These are phyloP conservation scores for Rousettus leschenaultii DNA, from an alignment of 2,113 vertebrate species.

Conservation along the genomic window DNA sequence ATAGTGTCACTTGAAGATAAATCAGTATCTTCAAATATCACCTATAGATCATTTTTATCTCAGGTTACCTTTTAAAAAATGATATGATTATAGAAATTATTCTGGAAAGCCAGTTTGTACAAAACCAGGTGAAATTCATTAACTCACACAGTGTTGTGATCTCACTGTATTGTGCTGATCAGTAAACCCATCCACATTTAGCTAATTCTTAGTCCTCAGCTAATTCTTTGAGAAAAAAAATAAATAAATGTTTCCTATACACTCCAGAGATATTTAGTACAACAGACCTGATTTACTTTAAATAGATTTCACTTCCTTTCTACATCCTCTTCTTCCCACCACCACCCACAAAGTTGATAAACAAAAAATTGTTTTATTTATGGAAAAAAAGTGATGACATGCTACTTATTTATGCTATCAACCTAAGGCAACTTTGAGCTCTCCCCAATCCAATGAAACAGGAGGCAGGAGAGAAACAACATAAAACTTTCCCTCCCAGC, in stretches of 20 bases:
- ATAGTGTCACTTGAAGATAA: slow-evolving; percentile 87
- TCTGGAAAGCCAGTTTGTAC: slow-evolving; percentile 72
- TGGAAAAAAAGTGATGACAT: slow-evolving; percentile 37
- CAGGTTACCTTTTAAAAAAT: slow-evolving; percentile 90
- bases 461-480: background rate
- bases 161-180: slow-evolving; percentile 61
- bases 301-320: slow-evolving; percentile 66
- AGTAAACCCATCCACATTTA: slow-evolving; percentile 68
- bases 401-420: slow-evolving; percentile 47
- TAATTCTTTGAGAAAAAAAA: slow-evolving; percentile 64
- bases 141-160: slow-evolving; percentile 60
- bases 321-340: slow-evolving; percentile 29
- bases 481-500: background rate
- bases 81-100: slow-evolving; percentile 79
- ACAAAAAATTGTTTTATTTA: slow-evolving; percentile 67
- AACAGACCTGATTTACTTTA: slow-evolving; percentile 44
- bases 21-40: slow-evolving; percentile 90
- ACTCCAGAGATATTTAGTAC: slow-evolving; percentile 45
- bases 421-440: slow-evolving; percentile 41
- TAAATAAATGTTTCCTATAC: slow-evolving; percentile 61
- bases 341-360: slow-evolving; percentile 41
- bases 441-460: background rate
- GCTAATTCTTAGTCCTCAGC: slow-evolving; percentile 69
- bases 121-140: slow-evolving; percentile 72
- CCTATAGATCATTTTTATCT: slow-evolving; percentile 89